Base-by-base conservation (phyloP, 2,113 vertebrate species). In the Ceyx margarethae region DNA sequence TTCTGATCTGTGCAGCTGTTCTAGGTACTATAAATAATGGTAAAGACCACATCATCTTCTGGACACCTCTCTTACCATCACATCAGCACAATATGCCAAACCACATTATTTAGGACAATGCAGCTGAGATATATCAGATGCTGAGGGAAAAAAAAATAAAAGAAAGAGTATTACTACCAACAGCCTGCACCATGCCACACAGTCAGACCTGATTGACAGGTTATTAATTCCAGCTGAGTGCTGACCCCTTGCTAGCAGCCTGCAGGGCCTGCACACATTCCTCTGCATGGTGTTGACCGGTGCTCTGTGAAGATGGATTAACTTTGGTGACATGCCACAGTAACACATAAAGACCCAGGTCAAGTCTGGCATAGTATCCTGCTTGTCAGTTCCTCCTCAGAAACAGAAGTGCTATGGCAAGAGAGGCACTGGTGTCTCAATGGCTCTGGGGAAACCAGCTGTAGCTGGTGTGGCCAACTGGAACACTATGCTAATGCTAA, bases 271-370 rank as follows among this genome's bases (percentile, higher is more conserved):
- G n/a, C 20, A 4, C 58, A 42, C 16, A 13, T 37, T 91, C 21
- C n/a, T 62, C 20, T 19, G 18, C 14, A 10, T 1, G 2, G 20
- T 9, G 13, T 37, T 57, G 45, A 23, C 14, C 4, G 0, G 42
- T 45, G 46, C 66, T 56, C 43, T 53, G 29, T 12, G 40, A 85
- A 54, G 57, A 43, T 14, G 13, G 45, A 43, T 31, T 26, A 29
- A 14, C 69, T 85, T 23, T 85, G 51, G 40, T 79, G 53, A 37
- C 33, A 11, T 10, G 15, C 42, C 61, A 58, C 1, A n/a, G 33
- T 40, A 62, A 46, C 1, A 1, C 28, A 14, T 15, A 46, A 10
- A 64, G 48, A 75, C 48, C 26, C 53, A 60, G 66, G 21, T 31
- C 54, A 60, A n/a, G 58, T 12, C 67, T 22, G 2, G 37, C 31